A percentile compares a stretch with the other conserved stretches of the same genome.
Conservation (phyloP, 92 coral and sea anemone species). For the Epizoanthus scotinus region DNA sequence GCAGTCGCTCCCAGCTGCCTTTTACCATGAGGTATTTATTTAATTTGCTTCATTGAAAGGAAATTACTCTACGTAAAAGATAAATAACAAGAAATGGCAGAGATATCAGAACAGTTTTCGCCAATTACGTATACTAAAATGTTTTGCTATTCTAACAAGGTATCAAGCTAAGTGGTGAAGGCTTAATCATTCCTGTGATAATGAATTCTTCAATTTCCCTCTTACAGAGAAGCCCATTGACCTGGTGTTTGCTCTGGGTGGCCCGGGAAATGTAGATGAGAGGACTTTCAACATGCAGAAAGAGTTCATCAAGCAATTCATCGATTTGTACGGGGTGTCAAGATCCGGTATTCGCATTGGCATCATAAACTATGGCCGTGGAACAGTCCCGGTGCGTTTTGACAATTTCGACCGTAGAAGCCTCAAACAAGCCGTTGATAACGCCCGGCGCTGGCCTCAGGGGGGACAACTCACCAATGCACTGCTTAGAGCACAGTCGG, state of each 20-base stretch:
- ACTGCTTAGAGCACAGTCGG: constrained; percentile 53
- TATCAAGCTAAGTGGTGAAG: background rate
- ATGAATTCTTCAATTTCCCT: background rate
- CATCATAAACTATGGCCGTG: constrained; percentile 75
- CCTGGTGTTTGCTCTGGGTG: constrained; percentile 85
- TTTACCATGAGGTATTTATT: too few relatives aligned
- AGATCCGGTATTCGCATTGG: constrained; percentile 74
- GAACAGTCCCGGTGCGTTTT: constrained; percentile 60
- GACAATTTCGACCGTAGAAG: constrained; percentile 67
- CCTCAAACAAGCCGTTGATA: constrained; percentile 69
- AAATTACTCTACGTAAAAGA: too few relatives aligned
- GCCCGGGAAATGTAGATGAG: constrained; percentile 64
- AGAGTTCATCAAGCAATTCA: constrained; percentile 80
- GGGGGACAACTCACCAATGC: constrained; percentile 76
- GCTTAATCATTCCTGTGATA: background rate
- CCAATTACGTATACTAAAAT: too few relatives aligned
- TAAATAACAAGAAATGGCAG: too few relatives aligned
- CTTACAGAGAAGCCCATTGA: constrained; percentile 80
- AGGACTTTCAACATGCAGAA: constrained; percentile 82
- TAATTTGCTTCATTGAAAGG: too few relatives aligned
- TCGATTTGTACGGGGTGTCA: constrained; percentile 76
- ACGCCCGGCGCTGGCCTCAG: constrained; percentile 31
- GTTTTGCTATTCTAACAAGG: too few relatives aligned
- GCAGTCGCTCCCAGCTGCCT: too few relatives aligned
- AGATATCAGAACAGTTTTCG: too few relatives aligned